Conservation (phyloP, 2,113 vertebrate species). For the Oncorhynchus mykiss region DNA sequence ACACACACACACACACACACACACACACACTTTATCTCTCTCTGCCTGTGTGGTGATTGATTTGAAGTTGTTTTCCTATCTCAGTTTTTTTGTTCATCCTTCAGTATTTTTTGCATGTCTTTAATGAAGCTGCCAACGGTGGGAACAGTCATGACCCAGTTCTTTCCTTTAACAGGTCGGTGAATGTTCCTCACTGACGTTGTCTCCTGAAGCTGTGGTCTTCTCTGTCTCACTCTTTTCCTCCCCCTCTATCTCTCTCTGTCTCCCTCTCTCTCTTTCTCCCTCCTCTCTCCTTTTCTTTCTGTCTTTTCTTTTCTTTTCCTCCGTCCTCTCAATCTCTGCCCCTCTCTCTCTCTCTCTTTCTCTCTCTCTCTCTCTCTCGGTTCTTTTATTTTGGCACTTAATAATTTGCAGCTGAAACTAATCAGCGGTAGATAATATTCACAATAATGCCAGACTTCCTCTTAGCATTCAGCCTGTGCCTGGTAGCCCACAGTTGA, state of each 20-base stretch:
- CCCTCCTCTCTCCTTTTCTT: not conserved
- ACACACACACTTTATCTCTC: not conserved
- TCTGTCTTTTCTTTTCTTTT: not conserved
- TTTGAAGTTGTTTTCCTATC: constrained; percentile 17
- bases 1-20: constrained; percentile 5
- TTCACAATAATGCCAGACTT: constrained; percentile 59
- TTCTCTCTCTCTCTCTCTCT: constrained; percentile 16
- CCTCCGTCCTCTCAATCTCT: not conserved
- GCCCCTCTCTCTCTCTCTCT: not conserved
- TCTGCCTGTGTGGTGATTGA: constrained; percentile 25
- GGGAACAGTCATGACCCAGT: constrained; percentile 55
- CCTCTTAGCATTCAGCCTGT: constrained; percentile 78
- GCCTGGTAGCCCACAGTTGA: constrained; percentile 71
- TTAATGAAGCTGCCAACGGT: constrained; percentile 35
- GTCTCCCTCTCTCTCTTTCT: constrained; percentile 17
- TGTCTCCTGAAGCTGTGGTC: constrained; percentile 26
- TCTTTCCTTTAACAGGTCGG: constrained; percentile 54
- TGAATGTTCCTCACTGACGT: constrained; percentile 7
- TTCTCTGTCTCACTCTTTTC: constrained; percentile 1
- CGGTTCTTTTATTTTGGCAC: constrained; percentile 42
- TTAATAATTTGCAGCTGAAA: constrained; percentile 49
- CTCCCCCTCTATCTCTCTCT: constrained; percentile 3
- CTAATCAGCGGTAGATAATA: constrained; percentile 69
- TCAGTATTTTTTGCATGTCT: constrained; percentile 17
- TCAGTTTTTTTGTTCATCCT: constrained; percentile 13